Conservation (phyloP, 2,888 invertebrate genomes). For the Agrotis puta region DNA sequence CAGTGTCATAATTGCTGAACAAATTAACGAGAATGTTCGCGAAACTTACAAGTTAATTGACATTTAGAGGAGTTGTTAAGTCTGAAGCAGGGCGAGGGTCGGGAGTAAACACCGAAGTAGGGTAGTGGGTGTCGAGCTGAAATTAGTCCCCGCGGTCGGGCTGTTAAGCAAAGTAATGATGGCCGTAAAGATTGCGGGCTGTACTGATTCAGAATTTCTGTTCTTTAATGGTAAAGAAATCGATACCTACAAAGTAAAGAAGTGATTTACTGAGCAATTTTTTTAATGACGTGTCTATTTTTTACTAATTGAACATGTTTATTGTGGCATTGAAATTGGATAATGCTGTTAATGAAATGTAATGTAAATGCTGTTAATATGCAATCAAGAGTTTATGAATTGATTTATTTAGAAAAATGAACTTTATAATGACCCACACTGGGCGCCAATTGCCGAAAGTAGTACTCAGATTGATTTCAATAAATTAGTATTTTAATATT, state of each 20-base stretch:
- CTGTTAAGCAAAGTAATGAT: conserved; percentile 35
- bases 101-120: conserved; percentile 47
- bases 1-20: conserved; percentile 19
- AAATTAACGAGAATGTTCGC: conserved; percentile 39
- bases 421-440: background rate
- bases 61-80: conserved; percentile 44
- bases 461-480: background rate
- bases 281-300: too few relatives aligned
- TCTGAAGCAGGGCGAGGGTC: conserved; percentile 35
- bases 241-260: background rate
- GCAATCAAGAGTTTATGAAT: background rate
- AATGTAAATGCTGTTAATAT: too few relatives aligned
- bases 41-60: conserved; percentile 45
- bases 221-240: background rate
- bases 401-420: background rate
- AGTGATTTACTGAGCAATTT: background rate
- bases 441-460: conserved; percentile 10
- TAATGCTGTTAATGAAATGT: background rate
- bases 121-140: conserved; percentile 43
- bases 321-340: background rate
- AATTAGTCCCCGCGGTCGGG: conserved; percentile 32
- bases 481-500: background rate
- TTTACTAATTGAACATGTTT: background rate
- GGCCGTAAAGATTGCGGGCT: conserved; percentile 26
- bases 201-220: conserved; percentile 16